Evolutionary conservation across 2,888 invertebrate genomes (phyloP).

Genomic region (Tachina fera): DNA sequence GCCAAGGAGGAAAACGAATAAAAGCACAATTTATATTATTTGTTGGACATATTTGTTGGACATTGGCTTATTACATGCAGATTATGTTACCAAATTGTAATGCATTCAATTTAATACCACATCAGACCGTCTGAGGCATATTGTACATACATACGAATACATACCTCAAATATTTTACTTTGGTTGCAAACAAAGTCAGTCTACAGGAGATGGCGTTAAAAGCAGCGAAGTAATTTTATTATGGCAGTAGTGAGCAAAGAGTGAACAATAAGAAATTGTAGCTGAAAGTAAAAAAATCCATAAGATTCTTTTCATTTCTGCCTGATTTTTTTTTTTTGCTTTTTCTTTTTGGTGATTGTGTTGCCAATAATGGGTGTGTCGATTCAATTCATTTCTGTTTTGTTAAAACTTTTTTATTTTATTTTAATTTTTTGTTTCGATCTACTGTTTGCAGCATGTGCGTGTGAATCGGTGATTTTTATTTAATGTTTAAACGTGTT

Average conservation of each 20-base stretch:
- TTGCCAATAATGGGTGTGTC: constrained; percentile 60
- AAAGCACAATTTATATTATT: constrained; percentile 43
- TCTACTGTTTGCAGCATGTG: constrained; percentile 18
- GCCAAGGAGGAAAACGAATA: not conserved
- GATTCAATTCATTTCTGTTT: constrained; percentile 48
- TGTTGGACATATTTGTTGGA: constrained; percentile 63
- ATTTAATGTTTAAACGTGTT: constrained; percentile 60
- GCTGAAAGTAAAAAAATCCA: constrained; percentile 15
- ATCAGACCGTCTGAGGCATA: constrained; percentile 44
- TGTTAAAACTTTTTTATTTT: constrained; percentile 16
- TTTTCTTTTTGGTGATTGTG: not conserved
- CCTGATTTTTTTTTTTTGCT: not conserved
- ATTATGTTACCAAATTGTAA: constrained; percentile 68
- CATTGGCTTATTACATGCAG: constrained; percentile 71
- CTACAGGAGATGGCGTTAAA: constrained; percentile 2
- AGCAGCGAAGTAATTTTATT: not conserved
- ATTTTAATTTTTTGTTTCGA: constrained; percentile 11
- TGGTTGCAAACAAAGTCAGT: not conserved
- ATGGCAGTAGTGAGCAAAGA: constrained; percentile 1
- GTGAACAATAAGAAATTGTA: constrained; percentile 2
- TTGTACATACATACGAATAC: too few species aligned
- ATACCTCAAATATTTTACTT: constrained; percentile 2
- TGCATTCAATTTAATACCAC: constrained; percentile 63
- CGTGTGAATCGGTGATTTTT: constrained; percentile 61
- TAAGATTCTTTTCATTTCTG: constrained; percentile 25